Conservation (phyloP, 2,888 invertebrate genomes). For the Brenthis daphne region DNA sequence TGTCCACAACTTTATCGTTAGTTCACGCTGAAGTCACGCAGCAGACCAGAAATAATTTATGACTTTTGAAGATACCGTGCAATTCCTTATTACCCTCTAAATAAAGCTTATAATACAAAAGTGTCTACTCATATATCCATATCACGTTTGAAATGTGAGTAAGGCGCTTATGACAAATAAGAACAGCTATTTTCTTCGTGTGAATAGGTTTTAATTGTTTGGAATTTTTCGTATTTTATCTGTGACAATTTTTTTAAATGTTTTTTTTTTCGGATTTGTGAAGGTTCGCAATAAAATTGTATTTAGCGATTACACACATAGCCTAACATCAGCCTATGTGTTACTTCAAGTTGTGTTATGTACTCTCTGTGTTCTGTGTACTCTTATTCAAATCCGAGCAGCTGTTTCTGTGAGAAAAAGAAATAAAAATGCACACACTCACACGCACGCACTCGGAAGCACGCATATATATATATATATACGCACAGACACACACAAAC, state of each 20-base stretch:
- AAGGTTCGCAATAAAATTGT: too few species aligned
- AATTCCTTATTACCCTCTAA: conserved; percentile 16
- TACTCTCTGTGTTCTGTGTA: too few species aligned
- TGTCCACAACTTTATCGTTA: conserved; percentile 33
- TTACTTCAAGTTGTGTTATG: too few species aligned
- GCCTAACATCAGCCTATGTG: too few species aligned
- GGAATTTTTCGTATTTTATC: neutral
- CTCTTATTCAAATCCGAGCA: too few species aligned
- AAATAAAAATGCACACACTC: too few species aligned
- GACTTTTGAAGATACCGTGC: conserved; percentile 21
- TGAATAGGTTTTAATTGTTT: conserved; percentile 17
- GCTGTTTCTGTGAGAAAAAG: too few species aligned
- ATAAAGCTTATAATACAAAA: conserved; percentile 21
- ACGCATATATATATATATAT: too few species aligned
- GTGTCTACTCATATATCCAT: conserved; percentile 2
- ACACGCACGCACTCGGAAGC: too few species aligned
- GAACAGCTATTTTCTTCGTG: conserved; percentile 10
- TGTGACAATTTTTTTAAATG: neutral
- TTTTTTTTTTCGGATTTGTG: neutral
- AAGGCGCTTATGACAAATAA: conserved; percentile 9
- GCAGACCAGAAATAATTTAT: conserved; percentile 30
- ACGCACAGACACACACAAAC: too few species aligned
- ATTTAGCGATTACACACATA: too few species aligned
- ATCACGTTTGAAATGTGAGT: conserved; percentile 16
- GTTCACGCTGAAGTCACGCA: conserved; percentile 29